phyloP scores from a whole-genome alignment of 2,797 vertebrate genomes.

The Girardinus metallicus region DNA sequence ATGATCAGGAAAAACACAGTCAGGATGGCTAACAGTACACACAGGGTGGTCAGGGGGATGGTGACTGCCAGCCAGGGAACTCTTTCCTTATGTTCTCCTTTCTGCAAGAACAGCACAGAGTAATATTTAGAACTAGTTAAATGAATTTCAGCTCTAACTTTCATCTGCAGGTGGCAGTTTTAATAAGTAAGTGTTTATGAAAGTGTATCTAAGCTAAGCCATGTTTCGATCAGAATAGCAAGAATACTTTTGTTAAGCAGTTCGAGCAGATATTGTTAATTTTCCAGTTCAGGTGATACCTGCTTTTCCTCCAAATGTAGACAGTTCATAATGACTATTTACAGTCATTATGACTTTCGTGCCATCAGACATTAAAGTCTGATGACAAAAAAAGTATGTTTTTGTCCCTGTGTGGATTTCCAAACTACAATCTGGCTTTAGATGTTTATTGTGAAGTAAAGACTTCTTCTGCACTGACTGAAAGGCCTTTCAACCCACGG shows the following conservation, averaged over 20 bases:
- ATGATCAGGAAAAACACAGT: conserved; percentile 89
- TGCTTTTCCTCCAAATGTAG: not conserved
- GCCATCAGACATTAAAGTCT: too few relatives aligned
- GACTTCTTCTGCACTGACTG: too few relatives aligned
- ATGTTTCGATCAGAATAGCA: not conserved
- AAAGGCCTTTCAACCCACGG: too few relatives aligned
- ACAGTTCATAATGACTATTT: too few relatives aligned
- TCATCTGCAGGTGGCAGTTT: not conserved
- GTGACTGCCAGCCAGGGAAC: conserved; percentile 90
- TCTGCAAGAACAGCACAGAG: conserved; percentile 79
- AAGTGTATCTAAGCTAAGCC: not conserved
- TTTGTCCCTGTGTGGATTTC: too few relatives aligned
- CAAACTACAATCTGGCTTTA: too few relatives aligned
- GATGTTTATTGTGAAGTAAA: too few relatives aligned
- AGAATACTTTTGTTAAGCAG: not conserved
- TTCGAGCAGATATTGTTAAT: not conserved
- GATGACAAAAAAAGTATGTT: too few relatives aligned
- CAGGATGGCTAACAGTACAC: conserved; percentile 86
- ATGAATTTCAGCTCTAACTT: not conserved
- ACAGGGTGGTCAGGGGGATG: conserved; percentile 90
- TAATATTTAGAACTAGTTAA: not conserved
- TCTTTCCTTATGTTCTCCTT: conserved; percentile 78
- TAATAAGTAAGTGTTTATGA: not conserved
- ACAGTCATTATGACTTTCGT: too few relatives aligned
- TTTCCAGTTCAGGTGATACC: not conserved